Evolutionary conservation across 1,140 invertebrate genomes (phyloP), one percentile per base, ranked within the genome.

Genomic region (Diorhabda elongata): DNA sequence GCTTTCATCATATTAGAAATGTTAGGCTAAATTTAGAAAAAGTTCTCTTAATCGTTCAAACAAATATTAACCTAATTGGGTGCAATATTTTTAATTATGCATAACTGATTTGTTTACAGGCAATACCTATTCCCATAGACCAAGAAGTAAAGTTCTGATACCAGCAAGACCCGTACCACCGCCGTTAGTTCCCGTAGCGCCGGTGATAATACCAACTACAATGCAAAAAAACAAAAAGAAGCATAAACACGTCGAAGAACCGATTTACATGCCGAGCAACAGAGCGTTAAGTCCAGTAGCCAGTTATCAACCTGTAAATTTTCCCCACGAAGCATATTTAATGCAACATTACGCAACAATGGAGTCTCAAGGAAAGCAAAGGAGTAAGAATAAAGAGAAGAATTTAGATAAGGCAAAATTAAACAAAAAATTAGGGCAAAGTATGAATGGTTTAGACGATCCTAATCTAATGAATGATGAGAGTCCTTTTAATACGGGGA

Each of bases 401-500:
- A 75, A 75, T 58, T 7, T 60, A 43, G 73, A 76, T 44, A 74
- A 76, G 44, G 70, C 64, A 9, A 84, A 82, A 72, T 77, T 83
- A 67, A 85, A 77, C 73, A 82, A 84, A 67, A 85, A 85, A 71
- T 65, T 85, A 64, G 82, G 84, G 11, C 82, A 84, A 66, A 86
- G 81, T 64, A 84, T 83, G 80, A 83, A 81, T 73, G 87, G 85
- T 3, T 79, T 86, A 69, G 87, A 85, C 69, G 84, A 83, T 72
- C 83, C 85, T 0, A 86, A 87, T 60, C 84, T 85, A 71, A 84
- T 57, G 41, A 63, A 69, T 8, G 90, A 88, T 43, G 92, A 92
- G 59, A 93, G 92, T 8, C 87, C 90, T 5, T 94, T 92, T 47
- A 92, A 91, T 52, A 94, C 93, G 0, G 92, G 92, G 6, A 93